phyloP scores from a whole-genome alignment of 2,888 invertebrate genomes.

The Ischnura elegans region DNA sequence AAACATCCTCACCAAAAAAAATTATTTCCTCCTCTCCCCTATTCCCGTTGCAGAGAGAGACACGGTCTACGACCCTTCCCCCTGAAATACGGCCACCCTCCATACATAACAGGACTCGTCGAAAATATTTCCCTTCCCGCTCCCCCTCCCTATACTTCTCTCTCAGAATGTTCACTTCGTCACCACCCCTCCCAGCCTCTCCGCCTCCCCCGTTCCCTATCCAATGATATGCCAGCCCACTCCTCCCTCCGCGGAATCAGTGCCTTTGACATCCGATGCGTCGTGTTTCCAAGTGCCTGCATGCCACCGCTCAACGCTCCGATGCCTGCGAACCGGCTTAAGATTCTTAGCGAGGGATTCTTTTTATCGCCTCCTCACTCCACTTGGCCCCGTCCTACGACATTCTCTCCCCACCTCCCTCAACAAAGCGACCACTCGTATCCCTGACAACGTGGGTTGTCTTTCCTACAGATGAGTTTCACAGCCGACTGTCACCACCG shows the following conservation, averaged over 20 bases:
- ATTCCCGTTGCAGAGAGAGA: neutral
- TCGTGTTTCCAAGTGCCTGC: neutral
- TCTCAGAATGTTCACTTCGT: neutral
- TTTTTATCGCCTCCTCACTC: too few species aligned
- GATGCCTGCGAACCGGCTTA: too few species aligned
- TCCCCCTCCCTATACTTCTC: neutral
- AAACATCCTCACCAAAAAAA: neutral
- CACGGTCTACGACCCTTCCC: neutral
- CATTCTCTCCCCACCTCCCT: too few species aligned
- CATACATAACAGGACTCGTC: neutral
- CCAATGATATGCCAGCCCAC: neutral
- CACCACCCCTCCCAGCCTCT: neutral
- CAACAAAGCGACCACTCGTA: too few species aligned
- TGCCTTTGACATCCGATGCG: constrained; percentile 6
- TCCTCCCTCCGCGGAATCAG: neutral
- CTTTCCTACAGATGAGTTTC: too few species aligned
- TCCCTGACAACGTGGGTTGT: too few species aligned
- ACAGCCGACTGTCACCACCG: too few species aligned
- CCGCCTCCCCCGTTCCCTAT: neutral
- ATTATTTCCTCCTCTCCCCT: neutral
- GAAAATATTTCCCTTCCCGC: constrained; percentile 2
- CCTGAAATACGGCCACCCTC: neutral
- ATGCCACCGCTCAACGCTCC: neutral
- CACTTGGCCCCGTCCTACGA: too few species aligned
- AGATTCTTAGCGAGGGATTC: too few species aligned